Percentiles rank a stretch among this genome's conserved stretches.
Evolutionary conservation across 2,797 vertebrate genomes (phyloP).

Genomic region (Melopsittacus undulatus): DNA sequence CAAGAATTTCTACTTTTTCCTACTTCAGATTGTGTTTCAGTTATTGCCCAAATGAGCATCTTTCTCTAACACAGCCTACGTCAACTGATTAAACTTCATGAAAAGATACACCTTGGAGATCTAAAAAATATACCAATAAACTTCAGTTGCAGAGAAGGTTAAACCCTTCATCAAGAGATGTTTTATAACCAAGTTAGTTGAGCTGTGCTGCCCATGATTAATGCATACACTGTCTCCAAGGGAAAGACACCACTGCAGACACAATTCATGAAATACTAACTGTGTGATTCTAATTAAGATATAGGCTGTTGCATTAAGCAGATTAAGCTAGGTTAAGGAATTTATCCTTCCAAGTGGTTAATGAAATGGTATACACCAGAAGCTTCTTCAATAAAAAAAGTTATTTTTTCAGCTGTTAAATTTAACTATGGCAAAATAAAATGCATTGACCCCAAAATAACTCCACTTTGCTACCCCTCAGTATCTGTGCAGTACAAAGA

Average conservation of each 20-base stretch:
- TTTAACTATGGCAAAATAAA: conserved; percentile 8
- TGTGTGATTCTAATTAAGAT: not conserved
- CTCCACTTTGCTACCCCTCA: not conserved
- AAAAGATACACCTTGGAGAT: not conserved
- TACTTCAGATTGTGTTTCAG: not conserved
- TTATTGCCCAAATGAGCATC: not conserved
- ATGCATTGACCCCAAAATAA: not conserved
- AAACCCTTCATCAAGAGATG: not conserved
- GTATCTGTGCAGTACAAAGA: not conserved
- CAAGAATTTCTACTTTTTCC: not conserved
- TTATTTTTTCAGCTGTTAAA: not conserved
- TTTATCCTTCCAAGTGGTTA: not conserved
- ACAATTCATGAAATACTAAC: not conserved
- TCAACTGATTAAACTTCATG: not conserved
- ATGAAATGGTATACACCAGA: not conserved
- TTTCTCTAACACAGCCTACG: not conserved
- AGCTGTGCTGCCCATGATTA: not conserved
- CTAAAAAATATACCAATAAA: not conserved
- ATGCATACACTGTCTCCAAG: not conserved
- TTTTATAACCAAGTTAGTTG: not conserved
- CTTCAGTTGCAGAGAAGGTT: not conserved
- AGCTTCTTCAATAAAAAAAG: not conserved
- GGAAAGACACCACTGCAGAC: not conserved
- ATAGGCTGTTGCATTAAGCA: not conserved
- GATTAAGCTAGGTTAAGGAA: not conserved